These are phyloP conservation scores for Pseudochirops corinnae DNA, from an alignment of 2,797 vertebrate species.

Conservation along the genomic window DNA sequence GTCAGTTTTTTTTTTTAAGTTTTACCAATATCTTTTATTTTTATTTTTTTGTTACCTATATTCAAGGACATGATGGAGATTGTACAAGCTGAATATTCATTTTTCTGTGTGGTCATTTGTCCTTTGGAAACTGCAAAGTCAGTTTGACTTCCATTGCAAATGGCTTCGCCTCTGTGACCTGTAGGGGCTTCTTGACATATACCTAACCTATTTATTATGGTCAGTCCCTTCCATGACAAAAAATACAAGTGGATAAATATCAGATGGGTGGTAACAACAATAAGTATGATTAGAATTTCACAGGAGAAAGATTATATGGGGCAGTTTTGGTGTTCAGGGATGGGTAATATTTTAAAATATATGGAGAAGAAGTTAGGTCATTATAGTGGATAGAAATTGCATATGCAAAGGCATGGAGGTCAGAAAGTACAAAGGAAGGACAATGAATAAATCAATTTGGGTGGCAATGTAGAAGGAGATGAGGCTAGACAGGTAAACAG, in stretches of 20 bases:
- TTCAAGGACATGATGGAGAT: neutral
- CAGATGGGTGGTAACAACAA: neutral
- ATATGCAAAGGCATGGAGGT: neutral
- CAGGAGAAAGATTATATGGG: neutral
- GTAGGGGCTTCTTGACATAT: neutral
- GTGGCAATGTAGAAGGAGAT: neutral
- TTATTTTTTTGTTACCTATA: neutral
- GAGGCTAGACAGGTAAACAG: neutral
- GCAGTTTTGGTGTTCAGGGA: neutral
- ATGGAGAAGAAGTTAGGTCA: neutral
- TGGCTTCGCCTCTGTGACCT: neutral
- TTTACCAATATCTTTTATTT: neutral
- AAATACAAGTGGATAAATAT: neutral
- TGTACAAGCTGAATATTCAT: neutral
- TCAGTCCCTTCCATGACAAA: neutral
- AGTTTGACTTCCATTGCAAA: neutral
- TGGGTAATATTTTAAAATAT: neutral
- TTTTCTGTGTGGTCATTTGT: neutral
- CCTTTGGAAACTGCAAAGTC: neutral
- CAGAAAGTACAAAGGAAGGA: neutral
- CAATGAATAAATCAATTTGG: neutral
- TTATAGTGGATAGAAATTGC: conserved; percentile 12
- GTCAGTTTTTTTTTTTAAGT: neutral
- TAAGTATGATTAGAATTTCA: neutral
- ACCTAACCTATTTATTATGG: neutral